These are phyloP conservation scores for Glomeris marginata DNA, from an alignment of 2,888 invertebrate species.

Conservation along the genomic window DNA sequence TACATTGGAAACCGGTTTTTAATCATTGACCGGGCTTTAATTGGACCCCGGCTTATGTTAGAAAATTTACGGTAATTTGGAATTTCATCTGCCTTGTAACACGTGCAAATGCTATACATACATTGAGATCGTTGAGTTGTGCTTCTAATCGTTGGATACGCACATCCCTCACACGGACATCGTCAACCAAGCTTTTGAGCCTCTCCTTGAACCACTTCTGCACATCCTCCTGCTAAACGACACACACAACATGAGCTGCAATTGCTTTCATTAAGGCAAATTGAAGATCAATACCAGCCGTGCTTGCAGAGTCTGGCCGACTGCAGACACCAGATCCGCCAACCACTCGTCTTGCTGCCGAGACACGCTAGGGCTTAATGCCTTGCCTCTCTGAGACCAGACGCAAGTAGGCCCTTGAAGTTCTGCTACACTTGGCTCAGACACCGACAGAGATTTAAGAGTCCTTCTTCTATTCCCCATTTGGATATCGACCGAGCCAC, in stretches of 20 bases:
- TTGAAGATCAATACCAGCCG: conserved; percentile 28
- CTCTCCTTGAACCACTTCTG: conserved; percentile 37
- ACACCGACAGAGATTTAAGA: background rate
- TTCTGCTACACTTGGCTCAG: conserved; percentile 1
- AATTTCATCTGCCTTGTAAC: too few relatives aligned
- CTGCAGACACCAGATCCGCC: conserved; percentile 59
- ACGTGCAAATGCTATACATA: too few relatives aligned
- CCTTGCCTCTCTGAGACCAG: conserved; percentile 5
- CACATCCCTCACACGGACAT: conserved; percentile 63
- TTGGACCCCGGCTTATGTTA: too few relatives aligned
- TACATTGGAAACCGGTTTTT: too few relatives aligned
- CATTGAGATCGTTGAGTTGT: conserved; percentile 3
- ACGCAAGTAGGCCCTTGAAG: background rate
- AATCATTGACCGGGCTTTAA: too few relatives aligned
- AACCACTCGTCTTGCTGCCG: conserved; percentile 56
- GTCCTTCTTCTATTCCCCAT: background rate
- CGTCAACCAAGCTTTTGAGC: conserved; percentile 59
- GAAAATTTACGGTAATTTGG: too few relatives aligned
- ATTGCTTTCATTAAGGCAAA: background rate
- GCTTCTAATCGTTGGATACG: conserved; percentile 53
- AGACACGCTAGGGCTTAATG: background rate
- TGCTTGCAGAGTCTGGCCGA: conserved; percentile 62
- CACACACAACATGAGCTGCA: background rate
- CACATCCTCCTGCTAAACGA: conserved; percentile 31
- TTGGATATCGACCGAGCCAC: conserved; percentile 2